Conservation (phyloP, 2,888 invertebrate species). For the Heliothis peltigera region DNA sequence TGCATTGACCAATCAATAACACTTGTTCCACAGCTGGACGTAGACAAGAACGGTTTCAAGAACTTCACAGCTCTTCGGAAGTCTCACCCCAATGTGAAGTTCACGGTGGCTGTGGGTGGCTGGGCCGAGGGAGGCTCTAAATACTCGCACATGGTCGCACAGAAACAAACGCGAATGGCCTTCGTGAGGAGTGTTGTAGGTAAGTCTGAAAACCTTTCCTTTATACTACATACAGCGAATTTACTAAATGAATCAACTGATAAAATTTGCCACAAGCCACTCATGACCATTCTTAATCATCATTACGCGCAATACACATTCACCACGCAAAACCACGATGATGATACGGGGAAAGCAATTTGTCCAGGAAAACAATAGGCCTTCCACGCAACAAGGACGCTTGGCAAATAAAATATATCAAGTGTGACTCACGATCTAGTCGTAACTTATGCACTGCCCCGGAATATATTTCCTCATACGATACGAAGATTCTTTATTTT, state of each 20-base stretch:
- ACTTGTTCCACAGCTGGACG: constrained; percentile 90
- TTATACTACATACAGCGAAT: neutral
- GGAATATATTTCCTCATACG: constrained; percentile 48
- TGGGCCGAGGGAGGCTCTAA: constrained; percentile 97
- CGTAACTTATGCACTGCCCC: constrained; percentile 46
- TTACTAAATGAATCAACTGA: neutral
- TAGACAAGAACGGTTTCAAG: constrained; percentile 93
- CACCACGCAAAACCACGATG: neutral
- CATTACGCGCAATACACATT: constrained; percentile 3
- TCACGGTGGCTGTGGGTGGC: constrained; percentile 95
- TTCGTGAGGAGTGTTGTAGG: constrained; percentile 94
- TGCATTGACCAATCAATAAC: neutral
- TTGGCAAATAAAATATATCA: constrained; percentile 29
- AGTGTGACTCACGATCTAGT: constrained; percentile 35
- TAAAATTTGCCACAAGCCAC: neutral
- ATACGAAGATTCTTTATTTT: constrained; percentile 44
- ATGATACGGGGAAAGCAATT: neutral
- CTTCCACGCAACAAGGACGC: constrained; percentile 15
- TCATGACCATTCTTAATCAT: neutral
- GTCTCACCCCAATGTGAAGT: constrained; percentile 93
- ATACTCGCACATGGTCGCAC: constrained; percentile 95
- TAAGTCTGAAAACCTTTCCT: constrained; percentile 72
- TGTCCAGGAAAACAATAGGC: constrained; percentile 16
- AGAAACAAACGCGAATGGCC: constrained; percentile 91
- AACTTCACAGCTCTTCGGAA: constrained; percentile 94